A percentile compares a stretch with the other conserved stretches of the same genome.
Evolutionary conservation across 2,888 invertebrate genomes (phyloP).

Genomic region (Rhorus exstirpatorius): DNA sequence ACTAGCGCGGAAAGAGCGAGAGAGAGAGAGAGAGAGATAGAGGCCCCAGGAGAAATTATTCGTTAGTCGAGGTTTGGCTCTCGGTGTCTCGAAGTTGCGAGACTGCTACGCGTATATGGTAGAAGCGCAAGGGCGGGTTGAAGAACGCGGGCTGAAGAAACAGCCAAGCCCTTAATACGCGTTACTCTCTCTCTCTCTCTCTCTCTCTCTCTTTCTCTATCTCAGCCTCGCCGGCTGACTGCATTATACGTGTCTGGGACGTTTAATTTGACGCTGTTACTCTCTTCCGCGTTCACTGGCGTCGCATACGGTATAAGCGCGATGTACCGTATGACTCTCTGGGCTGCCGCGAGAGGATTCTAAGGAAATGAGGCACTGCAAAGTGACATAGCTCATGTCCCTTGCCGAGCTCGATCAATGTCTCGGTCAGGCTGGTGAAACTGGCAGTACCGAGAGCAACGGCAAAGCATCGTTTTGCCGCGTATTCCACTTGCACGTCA

Average conservation of each 20-base stretch:
- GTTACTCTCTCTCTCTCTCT: constrained; percentile 23
- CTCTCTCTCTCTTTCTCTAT: constrained; percentile 10
- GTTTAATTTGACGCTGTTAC: constrained; percentile 65
- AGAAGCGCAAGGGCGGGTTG: constrained; percentile 44
- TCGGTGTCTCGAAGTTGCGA: constrained; percentile 18
- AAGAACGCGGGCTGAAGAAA: constrained; percentile 29
- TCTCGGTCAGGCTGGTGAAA: constrained; percentile 61
- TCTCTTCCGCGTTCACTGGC: constrained; percentile 28
- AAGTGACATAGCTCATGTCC: constrained; percentile 68
- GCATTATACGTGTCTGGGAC: constrained; percentile 66
- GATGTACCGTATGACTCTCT: constrained; percentile 40
- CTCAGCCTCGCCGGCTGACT: constrained; percentile 18
- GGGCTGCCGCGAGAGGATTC: constrained; percentile 56
- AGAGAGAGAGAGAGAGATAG: neutral
- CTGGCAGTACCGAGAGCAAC: constrained; percentile 29
- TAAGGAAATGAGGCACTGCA: constrained; percentile 72
- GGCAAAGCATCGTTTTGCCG: constrained; percentile 52
- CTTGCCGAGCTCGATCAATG: constrained; percentile 68
- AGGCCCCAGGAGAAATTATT: constrained; percentile 64
- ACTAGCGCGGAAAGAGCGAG: constrained; percentile 6
- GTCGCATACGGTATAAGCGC: constrained; percentile 27
- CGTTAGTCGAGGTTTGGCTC: constrained; percentile 53
- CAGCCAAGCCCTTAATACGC: constrained; percentile 56
- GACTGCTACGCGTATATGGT: constrained; percentile 14
- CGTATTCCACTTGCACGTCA: constrained; percentile 50